phyloP scores from a whole-genome alignment of 2,888 invertebrate genomes.

The Apamea anceps region DNA sequence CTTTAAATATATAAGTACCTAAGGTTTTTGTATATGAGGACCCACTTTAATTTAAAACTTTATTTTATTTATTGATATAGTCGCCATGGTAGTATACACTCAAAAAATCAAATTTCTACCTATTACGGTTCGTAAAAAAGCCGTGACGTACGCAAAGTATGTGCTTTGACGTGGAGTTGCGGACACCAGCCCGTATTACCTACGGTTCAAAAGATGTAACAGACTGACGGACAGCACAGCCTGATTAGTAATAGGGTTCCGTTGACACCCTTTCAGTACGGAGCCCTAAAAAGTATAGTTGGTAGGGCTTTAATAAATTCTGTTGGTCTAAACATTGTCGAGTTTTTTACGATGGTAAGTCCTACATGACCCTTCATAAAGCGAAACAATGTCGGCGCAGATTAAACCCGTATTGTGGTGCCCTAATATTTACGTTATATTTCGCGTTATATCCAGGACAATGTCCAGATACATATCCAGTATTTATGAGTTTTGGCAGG shows the following conservation, averaged over 20 bases:
- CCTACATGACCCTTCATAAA: conserved; percentile 43
- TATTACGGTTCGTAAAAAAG: neutral
- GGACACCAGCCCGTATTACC: neutral
- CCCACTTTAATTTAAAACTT: neutral
- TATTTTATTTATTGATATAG: neutral
- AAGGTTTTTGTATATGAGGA: neutral
- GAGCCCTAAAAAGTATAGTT: neutral
- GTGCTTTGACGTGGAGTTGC: neutral
- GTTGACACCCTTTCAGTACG: neutral
- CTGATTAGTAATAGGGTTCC: neutral
- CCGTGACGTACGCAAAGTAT: neutral
- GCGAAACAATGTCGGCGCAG: conserved; percentile 59
- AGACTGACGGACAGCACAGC: neutral
- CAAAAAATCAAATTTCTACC: neutral
- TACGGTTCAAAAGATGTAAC: neutral
- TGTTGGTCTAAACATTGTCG: conserved; percentile 27
- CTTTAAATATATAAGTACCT: neutral
- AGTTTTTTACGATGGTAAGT: conserved; percentile 39
- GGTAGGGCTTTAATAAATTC: conserved; percentile 24
- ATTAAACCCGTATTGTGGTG: conserved; percentile 63
- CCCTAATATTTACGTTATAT: conserved; percentile 62
- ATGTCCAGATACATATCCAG: conserved; percentile 55
- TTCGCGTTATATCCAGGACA: conserved; percentile 42
- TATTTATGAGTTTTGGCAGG: conserved; percentile 63
- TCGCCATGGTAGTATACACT: neutral